Base-by-base conservation (phyloP, 2,113 vertebrate species). In the Phrynocephalus versicolor region DNA sequence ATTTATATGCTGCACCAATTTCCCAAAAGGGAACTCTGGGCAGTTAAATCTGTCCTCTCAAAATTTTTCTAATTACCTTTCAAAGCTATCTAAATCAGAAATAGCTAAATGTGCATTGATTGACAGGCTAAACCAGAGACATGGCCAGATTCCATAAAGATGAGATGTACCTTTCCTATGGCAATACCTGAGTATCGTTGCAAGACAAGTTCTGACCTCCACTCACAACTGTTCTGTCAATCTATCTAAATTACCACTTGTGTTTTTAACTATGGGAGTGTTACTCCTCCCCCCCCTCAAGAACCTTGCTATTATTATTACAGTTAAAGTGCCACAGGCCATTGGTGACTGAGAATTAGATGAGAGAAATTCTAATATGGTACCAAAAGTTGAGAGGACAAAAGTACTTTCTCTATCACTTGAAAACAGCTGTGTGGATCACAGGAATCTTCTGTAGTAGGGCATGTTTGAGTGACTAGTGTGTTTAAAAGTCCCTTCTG, bases 401-500 rank as follows among this genome's bases (percentile, higher is more conserved):
- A 72, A 5, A 39, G 21, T 51, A n/a, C 2, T 33, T 15, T 58
- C 9, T 39, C 33, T 73, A 8, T 27, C 1, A 33, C 37, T 27
- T 25, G 15, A 58, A 55, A 70, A 81, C 7, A 25, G 78, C 35
- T 25, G 64, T 30, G 60, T 79, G 57, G 33, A 6, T 62, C 25
- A 45, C 19, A 81, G 13, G 16, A 27, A 15, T 5, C 25, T 19
- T 58, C 27, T 83, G 55, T 41, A 75, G 76, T 30, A n/a, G 45
- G 55, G 8, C 10, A 12, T 67, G 37, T 13, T 45, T 81, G 6
- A 65, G 62, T 67, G 25, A 69, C 25, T n/a, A 64, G 55, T 76
- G 2, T 15, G 37, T 57, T 57, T 58, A 58, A 72, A 76, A 71
- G 6, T 83, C 39, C 88, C 86, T 45, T 79, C 74, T 85, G 76